These are phyloP conservation scores for Sinocyclocheilus anophthalmus DNA, from an alignment of 2,113 vertebrate genomes.

Conservation along the genomic window DNA sequence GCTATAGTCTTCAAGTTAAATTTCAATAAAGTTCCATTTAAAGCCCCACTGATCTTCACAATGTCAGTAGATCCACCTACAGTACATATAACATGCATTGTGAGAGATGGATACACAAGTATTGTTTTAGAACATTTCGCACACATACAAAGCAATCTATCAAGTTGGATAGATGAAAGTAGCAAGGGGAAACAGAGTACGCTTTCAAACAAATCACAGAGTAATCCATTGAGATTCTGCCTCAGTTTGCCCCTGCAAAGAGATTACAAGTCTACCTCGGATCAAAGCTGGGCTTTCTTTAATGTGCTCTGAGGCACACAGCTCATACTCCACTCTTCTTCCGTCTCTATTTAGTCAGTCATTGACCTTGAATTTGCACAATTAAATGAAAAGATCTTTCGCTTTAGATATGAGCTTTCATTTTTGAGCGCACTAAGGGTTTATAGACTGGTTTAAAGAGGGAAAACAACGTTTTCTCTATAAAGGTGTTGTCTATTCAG, in stretches of 20 bases:
- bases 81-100: not conserved
- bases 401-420: conserved; percentile 1
- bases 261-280: not conserved
- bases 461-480: not conserved
- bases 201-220: conserved; percentile 18
- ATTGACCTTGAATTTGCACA: conserved; percentile 24
- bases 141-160: not conserved
- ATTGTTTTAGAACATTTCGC: not conserved
- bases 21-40: not conserved
- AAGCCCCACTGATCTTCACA: not conserved
- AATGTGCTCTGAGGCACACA: not conserved
- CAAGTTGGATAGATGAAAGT: conserved; percentile 12
- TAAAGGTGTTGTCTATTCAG: conserved; percentile 25
- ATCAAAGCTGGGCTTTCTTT: conserved; percentile 33
- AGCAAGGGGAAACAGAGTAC: not conserved
- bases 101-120: not conserved
- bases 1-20: not conserved
- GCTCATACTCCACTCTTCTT: not conserved
- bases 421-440: not conserved
- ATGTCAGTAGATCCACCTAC: not conserved
- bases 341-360: conserved; percentile 15
- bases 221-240: conserved; percentile 33
- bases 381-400: conserved; percentile 36
- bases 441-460: not conserved
- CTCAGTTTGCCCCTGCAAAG: conserved; percentile 9